These are phyloP conservation scores for Schizaphis graminum DNA, from an alignment of 2,888 invertebrate species.

Conservation along the genomic window DNA sequence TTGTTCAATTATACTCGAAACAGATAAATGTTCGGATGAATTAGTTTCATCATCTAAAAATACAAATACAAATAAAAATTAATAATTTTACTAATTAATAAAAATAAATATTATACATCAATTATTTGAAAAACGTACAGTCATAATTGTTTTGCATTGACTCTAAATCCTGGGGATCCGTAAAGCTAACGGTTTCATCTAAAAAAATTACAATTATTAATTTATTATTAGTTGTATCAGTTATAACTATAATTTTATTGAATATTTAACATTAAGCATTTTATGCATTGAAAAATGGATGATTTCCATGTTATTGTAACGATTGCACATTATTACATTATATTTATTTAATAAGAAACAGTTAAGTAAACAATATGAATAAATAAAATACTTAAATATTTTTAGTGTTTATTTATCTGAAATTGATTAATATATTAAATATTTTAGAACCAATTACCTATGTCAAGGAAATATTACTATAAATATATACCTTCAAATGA, in stretches of 20 bases:
- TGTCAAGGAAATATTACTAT: neutral
- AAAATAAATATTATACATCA: neutral
- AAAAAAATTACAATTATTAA: neutral
- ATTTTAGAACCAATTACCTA: too few species aligned
- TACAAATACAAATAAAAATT: neutral
- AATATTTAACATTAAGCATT: neutral
- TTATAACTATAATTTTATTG: neutral
- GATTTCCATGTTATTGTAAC: too few species aligned
- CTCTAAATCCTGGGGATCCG: neutral
- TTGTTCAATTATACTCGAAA: conserved; percentile 17
- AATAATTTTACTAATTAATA: neutral
- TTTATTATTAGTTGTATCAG: neutral
- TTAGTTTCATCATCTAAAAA: conserved; percentile 23
- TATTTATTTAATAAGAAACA: too few species aligned
- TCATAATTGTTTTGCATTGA: neutral
- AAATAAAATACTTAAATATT: too few species aligned
- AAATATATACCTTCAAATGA: neutral
- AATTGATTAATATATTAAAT: too few species aligned
- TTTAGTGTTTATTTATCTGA: too few species aligned
- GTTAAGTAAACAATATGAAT: too few species aligned
- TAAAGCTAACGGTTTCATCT: neutral
- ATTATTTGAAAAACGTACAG: conserved; percentile 1
- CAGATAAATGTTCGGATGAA: neutral
- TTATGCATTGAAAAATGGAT: too few species aligned
- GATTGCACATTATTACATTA: too few species aligned